Evolutionary conservation across 1,140 invertebrate genomes (phyloP), one percentile per base, ranked within the genome.

Genomic region (Geopemphigus sp.): DNA sequence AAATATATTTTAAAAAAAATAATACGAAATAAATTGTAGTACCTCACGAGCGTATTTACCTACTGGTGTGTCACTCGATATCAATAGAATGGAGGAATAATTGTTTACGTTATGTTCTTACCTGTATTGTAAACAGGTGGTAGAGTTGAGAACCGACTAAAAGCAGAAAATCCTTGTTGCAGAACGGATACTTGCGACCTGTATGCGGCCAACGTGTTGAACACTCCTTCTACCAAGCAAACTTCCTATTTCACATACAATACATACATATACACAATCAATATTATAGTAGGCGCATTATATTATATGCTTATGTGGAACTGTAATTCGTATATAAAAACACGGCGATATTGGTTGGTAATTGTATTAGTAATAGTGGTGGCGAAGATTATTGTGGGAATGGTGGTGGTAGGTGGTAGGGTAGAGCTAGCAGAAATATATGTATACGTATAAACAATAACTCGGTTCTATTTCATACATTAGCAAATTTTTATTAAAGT

Each of bases 161-260:
- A 78, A 57, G 74, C 74, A 11, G 74, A 78, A 59, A 78, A 78
- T 63, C 74, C 57, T 61, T 78, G 74, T 45, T 70, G 57, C 24
- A 73, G 63, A 80, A 80, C 45, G 47, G 74, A 57, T 24, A 80
- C 80, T 45, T 76, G 66, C 22, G 82, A 82, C 15, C 80, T 82
- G 64, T 82, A 83, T 8, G 82, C 83, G 32, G 74, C 74, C 45
- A 78, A 63, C 32, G 74, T 78, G 57, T 78, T 78, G 74, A 63
- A 78, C 14, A 78, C 74, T 14, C 83, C 83, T 81, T 83, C 83
- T 32, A 83, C 83, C 53, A 83, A 54, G 59, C 83, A 83, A 39
- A 83, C 83, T 68, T 83, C 83, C 83, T 83, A 59, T 26, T 80
- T 78, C 24, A 59, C 39, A 78, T 19, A 76, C 8, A 68, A 68